Evolutionary conservation across 2,797 vertebrate genomes (phyloP), one percentile per base, ranked within the genome.

Genomic region (Girardinus metallicus): DNA sequence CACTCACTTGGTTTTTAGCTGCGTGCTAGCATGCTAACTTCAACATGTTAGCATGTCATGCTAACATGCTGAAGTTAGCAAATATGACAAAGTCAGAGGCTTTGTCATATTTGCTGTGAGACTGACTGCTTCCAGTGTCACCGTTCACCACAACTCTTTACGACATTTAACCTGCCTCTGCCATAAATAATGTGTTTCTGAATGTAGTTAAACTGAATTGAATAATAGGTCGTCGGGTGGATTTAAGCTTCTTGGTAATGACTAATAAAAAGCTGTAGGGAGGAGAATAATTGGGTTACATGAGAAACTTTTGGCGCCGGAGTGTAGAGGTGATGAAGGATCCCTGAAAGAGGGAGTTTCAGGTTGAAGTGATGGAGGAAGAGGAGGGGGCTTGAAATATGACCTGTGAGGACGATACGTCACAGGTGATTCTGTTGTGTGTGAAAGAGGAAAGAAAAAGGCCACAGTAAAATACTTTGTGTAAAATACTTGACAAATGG

Each of bases 351-450:
- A 71, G 76, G 34, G 23, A 55, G 49, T 57, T 62, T 74, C 76
- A 77, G 83, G 80, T 86, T 80, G 49, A 62, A 34, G 15, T 6
- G 15, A 18, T 41, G 60, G 41, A 68, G 31, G 26, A 76, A 79
- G 36, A 70, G n/a, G 21, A 76, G 81, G 31, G n/a, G 51, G 81
- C 80, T 78, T 44, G 83, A 49, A 76, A 79, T 72, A 23, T 66
- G 83, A 85, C 82, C 88, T 83, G 12, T 2, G 53, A n/a, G 26
- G 53, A 55, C 26, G 26, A 55, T n/a, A 0, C 53, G 49, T 53
- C 81, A 87, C 86, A 88, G 86, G 86, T 91, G 89, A 51, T 81
- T 78, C 81, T 81, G 76, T 78, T 77, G 76, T 73, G 10, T 73
- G 26, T 72, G 41, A 8, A 26, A 31, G 29, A 78, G 31, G 78